A percentile compares a stretch with the other conserved stretches of the same genome.
phyloP scores from a whole-genome alignment of 2,113 vertebrate species.

The Hippoglossus stenolepis region DNA sequence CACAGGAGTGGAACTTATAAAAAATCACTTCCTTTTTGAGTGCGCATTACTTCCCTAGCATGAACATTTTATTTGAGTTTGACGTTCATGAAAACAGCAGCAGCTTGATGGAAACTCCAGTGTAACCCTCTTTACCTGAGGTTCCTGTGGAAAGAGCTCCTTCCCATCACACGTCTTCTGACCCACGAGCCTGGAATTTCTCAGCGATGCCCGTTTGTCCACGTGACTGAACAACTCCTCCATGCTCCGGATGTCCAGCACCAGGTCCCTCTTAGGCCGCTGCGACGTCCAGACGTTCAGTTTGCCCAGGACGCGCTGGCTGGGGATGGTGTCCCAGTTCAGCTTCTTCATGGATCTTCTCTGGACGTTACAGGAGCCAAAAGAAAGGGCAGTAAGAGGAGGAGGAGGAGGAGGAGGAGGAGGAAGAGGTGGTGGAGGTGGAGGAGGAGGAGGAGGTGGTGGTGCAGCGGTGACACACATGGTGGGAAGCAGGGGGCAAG shows the following conservation, averaged over 20 bases:
- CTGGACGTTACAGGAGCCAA: constrained; percentile 39
- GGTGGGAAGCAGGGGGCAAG: neutral
- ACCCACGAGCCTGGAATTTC: constrained; percentile 10
- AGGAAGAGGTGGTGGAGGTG: neutral
- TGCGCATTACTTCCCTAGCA: constrained; percentile 29
- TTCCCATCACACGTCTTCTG: constrained; percentile 59
- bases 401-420: constrained; percentile 42
- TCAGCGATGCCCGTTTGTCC: constrained; percentile 59
- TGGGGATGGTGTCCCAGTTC: constrained; percentile 87
- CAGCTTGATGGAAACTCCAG: neutral
- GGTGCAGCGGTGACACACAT: constrained; percentile 22
- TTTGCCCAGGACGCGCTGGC: constrained; percentile 81
- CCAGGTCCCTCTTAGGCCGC: constrained; percentile 68
- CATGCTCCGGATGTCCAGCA: constrained; percentile 83
- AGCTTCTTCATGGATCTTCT: constrained; percentile 83
- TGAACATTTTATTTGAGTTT: neutral
- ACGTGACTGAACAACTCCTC: constrained; percentile 85
- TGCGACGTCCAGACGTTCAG: constrained; percentile 84
- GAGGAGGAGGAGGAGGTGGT: constrained; percentile 38
- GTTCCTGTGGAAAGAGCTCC: constrained; percentile 40
- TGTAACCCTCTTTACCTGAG: constrained; percentile 57
- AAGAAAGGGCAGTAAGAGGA: constrained; percentile 4
- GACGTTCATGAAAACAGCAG: neutral
- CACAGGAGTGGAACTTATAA: constrained; percentile 17
- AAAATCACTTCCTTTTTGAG: constrained; percentile 40